phyloP scores from a whole-genome alignment of 2,113 vertebrate genomes.

The Ciconia maguari region DNA sequence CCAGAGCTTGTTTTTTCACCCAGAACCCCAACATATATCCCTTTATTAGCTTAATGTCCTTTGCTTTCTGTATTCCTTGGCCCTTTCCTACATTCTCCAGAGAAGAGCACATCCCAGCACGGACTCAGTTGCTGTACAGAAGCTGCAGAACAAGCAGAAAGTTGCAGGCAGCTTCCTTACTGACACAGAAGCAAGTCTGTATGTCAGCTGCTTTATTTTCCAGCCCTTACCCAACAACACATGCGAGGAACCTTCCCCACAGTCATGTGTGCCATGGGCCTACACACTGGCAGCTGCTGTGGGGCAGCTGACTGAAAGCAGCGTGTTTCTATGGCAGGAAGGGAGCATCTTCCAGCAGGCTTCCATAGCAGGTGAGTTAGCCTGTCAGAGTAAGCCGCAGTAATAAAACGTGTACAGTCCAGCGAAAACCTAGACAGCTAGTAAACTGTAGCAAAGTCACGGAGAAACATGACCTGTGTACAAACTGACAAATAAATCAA shows the following conservation, averaged over 20 bases:
- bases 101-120: background rate
- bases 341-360: background rate
- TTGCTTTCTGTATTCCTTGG: background rate
- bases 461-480: fast-evolving
- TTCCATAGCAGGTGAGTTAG: background rate
- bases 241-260: background rate
- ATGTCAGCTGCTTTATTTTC: background rate
- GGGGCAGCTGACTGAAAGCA: background rate
- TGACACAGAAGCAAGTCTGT: background rate
- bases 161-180: background rate
- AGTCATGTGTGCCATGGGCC: fast-evolving
- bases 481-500: background rate
- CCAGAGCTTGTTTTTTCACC: background rate
- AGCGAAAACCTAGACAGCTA: background rate
- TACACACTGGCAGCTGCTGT: background rate
- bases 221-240: background rate
- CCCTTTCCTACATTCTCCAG: background rate
- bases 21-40: background rate
- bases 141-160: background rate
- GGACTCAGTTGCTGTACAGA: background rate
- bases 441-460: background rate
- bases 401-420: background rate
- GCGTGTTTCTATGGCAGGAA: background rate
- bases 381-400: background rate
- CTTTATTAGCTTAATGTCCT: background rate